These are phyloP conservation scores for Triplophysa yarkandensis DNA, from an alignment of 2,797 vertebrate species.

Conservation along the genomic window DNA sequence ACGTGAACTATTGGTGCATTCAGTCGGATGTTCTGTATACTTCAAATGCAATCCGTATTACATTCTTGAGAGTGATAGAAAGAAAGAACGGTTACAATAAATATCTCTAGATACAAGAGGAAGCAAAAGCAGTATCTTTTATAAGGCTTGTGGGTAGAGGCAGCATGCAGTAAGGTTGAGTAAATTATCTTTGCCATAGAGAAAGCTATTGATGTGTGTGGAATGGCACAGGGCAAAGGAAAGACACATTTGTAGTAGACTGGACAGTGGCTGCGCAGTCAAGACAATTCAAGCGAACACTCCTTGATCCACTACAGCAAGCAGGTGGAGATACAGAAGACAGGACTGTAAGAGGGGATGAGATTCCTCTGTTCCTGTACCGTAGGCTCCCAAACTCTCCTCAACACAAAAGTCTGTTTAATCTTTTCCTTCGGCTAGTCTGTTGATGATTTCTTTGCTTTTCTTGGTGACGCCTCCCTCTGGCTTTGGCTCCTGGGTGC, in stretches of 20 bases:
- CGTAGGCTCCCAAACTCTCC: slow-evolving; percentile 60
- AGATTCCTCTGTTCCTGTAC: slow-evolving; percentile 79
- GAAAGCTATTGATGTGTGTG: slow-evolving; percentile 39
- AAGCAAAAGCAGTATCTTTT: slow-evolving; percentile 27
- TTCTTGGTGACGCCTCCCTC: slow-evolving; percentile 90
- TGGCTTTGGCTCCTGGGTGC: slow-evolving; percentile 73
- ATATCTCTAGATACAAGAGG: slow-evolving; percentile 32
- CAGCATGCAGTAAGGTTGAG: slow-evolving; percentile 47
- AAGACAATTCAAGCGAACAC: slow-evolving; percentile 42
- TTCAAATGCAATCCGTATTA: not conserved
- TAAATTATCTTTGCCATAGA: slow-evolving; percentile 32
- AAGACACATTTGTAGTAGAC: not conserved
- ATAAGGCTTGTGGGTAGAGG: slow-evolving; percentile 25
- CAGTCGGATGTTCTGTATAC: slow-evolving; percentile 5
- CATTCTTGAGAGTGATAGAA: slow-evolving; percentile 15
- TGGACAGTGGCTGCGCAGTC: slow-evolving; percentile 32
- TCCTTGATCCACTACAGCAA: slow-evolving; percentile 29
- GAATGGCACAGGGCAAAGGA: slow-evolving; percentile 1
- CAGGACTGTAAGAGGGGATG: slow-evolving; percentile 69
- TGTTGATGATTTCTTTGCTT: slow-evolving; percentile 98
- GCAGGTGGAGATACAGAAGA: slow-evolving; percentile 29
- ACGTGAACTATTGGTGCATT: slow-evolving; percentile 15
- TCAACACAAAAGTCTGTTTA: slow-evolving; percentile 74
- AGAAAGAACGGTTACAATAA: slow-evolving; percentile 13
- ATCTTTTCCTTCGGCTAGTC: slow-evolving; percentile 97